Base-by-base conservation (phyloP, 2,797 vertebrate genomes). In the Harpagifer antarcticus region DNA sequence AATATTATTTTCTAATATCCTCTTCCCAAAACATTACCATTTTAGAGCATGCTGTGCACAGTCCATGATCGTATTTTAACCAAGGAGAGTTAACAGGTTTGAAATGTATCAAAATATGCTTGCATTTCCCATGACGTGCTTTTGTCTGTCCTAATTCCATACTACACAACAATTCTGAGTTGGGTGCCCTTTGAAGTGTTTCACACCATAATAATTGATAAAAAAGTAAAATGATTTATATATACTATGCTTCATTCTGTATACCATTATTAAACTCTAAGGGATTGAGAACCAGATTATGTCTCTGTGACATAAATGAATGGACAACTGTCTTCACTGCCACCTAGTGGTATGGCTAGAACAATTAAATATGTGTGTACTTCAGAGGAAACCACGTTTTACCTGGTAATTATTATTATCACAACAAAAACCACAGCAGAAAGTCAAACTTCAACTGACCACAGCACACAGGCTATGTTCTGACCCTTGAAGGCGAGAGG, bases 401-500 rank as follows among this genome's bases (percentile, higher is more conserved):
- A 53, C 4, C 3, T 62, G 5, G n/a, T 20, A 53, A 55, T 8
- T 37, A 37, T 37, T 15, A 47, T 44, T 27, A 57, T 42, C 14
- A 61, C 3, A 4, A 50, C 14, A 76, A 72, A 66, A 20, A 78
- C n/a, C 81, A 88, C 75, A 73, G 52, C 74, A 84, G 13, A 60
- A n/a, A 72, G 4, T 8, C 62, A n/a, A 52, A 83, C 59, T 70
- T 57, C 31, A 90, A 64, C 48, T 43, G 43, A 14, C 27, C 86
- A 89, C 84, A 78, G 66, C 87, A 89, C 77, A 81, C 68, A 61
- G 9, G 11, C 68, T 92, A 5, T 53, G 60, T 53, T 76, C 95
- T 89, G 74, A 99, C 97, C 96, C 92, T 82, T 76, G 58, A 99
- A 99, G 7, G 86, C 82, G 67, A 96, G 91, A 19, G 97, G 97